phyloP scores from a whole-genome alignment of 2,888 invertebrate genomes.

The Idaea straminata region DNA sequence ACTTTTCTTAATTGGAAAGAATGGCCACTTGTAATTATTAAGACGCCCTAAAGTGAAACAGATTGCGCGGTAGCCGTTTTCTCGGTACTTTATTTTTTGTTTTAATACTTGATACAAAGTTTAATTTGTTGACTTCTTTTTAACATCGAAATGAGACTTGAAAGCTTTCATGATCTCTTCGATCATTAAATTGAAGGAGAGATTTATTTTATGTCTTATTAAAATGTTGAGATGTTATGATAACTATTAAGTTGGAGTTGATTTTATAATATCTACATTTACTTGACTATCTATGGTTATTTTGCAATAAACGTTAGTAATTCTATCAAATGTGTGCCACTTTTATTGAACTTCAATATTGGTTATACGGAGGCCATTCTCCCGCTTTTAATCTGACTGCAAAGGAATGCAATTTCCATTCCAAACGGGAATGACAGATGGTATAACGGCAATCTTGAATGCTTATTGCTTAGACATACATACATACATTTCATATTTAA shows the following conservation, averaged over 20 bases:
- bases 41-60: conserved; percentile 79
- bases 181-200: conserved; percentile 3
- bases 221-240: neutral
- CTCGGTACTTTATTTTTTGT: conserved; percentile 56
- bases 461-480: conserved; percentile 20
- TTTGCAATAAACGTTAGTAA: neutral
- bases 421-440: conserved; percentile 26
- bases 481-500: conserved; percentile 1
- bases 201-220: conserved; percentile 3
- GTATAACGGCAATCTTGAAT: conserved; percentile 22
- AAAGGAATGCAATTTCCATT: conserved; percentile 25
- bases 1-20: conserved; percentile 80
- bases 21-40: conserved; percentile 81
- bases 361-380: conserved; percentile 15
- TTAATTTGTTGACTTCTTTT: conserved; percentile 41
- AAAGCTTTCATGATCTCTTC: conserved; percentile 22
- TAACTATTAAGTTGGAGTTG: neutral
- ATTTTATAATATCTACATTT: neutral
- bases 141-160: conserved; percentile 38
- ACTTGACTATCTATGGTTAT: neutral
- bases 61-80: conserved; percentile 71
- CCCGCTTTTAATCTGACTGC: conserved; percentile 21
- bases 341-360: neutral
- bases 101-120: conserved; percentile 48
- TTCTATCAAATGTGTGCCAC: neutral